phyloP scores from a whole-genome alignment of 1,140 invertebrate genomes.

The Atta cephalotes region DNA sequence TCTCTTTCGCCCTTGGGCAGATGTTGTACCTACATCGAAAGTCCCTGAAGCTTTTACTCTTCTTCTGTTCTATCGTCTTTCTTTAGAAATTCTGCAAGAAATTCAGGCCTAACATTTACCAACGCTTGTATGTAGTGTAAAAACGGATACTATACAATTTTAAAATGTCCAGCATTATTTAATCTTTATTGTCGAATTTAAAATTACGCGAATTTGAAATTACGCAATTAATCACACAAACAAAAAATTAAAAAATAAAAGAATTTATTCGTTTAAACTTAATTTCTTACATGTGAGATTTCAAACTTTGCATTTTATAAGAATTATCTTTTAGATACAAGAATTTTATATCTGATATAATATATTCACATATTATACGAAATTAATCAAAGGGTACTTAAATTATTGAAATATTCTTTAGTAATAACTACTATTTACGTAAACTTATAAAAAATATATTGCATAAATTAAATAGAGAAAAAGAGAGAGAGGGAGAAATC shows the following conservation, averaged over 20 bases:
- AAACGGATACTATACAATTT: background rate
- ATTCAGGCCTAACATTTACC: slow-evolving; percentile 45
- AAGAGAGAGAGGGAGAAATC: background rate
- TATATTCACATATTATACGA: background rate
- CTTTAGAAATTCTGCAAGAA: background rate
- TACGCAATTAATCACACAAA: background rate
- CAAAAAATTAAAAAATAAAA: background rate
- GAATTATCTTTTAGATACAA: background rate
- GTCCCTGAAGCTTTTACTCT: slow-evolving; percentile 53
- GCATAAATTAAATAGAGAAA: background rate
- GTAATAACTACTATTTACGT: background rate
- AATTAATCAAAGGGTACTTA: background rate
- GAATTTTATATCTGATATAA: no score
- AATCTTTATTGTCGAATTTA: background rate
- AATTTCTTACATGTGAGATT: background rate
- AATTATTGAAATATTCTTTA: background rate
- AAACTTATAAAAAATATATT: background rate
- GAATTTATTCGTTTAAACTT: background rate
- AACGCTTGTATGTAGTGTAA: background rate
- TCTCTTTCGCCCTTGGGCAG: slow-evolving; percentile 73
- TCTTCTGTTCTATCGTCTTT: slow-evolving; percentile 30
- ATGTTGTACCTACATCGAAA: slow-evolving; percentile 59
- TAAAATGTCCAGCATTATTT: background rate
- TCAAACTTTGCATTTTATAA: background rate
- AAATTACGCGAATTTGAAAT: background rate